Evolutionary conservation across 2,888 invertebrate genomes (phyloP).

Genomic region (Mechanitis messenoides): DNA sequence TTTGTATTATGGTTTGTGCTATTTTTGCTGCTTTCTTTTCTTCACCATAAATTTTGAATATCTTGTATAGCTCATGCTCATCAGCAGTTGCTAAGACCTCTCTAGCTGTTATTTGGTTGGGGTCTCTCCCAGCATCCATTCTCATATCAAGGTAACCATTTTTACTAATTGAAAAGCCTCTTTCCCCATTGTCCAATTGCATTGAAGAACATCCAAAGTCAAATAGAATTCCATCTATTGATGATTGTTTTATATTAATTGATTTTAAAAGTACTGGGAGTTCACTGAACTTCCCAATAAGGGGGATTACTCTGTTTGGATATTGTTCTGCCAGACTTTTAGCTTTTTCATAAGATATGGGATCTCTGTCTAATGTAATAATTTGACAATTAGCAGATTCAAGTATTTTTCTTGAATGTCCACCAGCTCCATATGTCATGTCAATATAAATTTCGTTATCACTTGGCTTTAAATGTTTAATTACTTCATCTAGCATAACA

Average conservation of each 20-base stretch:
- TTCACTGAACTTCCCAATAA: constrained; percentile 93
- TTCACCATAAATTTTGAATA: constrained; percentile 94
- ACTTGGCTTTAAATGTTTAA: constrained; percentile 80
- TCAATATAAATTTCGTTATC: constrained; percentile 84
- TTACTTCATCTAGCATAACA: constrained; percentile 84
- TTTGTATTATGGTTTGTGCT: constrained; percentile 90
- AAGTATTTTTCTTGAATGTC: constrained; percentile 87
- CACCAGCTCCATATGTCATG: constrained; percentile 98
- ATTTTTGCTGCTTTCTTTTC: constrained; percentile 91
- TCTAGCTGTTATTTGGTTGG: constrained; percentile 87
- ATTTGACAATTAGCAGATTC: constrained; percentile 81
- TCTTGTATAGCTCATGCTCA: constrained; percentile 86
- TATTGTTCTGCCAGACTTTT: constrained; percentile 79
- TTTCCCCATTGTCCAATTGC: constrained; percentile 88
- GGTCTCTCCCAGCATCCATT: constrained; percentile 88
- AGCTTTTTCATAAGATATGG: constrained; percentile 83
- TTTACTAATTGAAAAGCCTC: constrained; percentile 91
- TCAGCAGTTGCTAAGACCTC: constrained; percentile 89
- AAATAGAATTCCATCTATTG: constrained; percentile 91
- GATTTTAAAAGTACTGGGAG: constrained; percentile 80
- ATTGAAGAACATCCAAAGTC: constrained; percentile 97
- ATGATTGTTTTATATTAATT: constrained; percentile 76
- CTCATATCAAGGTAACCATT: constrained; percentile 96
- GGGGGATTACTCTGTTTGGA: constrained; percentile 84
- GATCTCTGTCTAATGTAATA: constrained; percentile 92